Evolutionary conservation across 2,113 vertebrate genomes (phyloP).

Genomic region (Anolis sagrei): DNA sequence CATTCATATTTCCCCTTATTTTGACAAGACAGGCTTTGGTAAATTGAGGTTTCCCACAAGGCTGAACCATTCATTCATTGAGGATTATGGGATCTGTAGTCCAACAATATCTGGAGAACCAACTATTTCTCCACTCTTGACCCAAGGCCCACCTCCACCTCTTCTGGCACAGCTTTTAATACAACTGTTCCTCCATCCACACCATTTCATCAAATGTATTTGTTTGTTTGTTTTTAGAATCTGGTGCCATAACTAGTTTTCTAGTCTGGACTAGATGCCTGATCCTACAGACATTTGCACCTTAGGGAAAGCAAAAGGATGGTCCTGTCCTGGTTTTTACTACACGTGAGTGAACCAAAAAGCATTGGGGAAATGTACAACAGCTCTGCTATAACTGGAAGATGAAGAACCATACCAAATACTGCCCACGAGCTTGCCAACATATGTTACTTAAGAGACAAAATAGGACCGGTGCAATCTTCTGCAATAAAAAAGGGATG

Average conservation of each 20-base stretch:
- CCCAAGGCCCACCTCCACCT: too few relatives aligned
- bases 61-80: too few relatives aligned
- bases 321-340: neutral
- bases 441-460: conserved; percentile 27
- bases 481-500: neutral
- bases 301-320: neutral
- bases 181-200: too few relatives aligned
- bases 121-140: too few relatives aligned
- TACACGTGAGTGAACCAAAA: neutral
- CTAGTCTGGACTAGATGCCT: neutral
- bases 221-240: neutral
- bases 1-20: too few relatives aligned
- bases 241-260: neutral
- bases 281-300: neutral
- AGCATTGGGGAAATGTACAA: neutral
- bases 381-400: neutral
- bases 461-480: neutral
- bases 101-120: too few relatives aligned
- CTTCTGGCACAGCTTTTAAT: too few relatives aligned
- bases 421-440: neutral
- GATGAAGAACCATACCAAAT: neutral
- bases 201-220: too few relatives aligned
- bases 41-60: too few relatives aligned
- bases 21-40: too few relatives aligned
- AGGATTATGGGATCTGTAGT: too few relatives aligned